These are phyloP conservation scores for Cabera pusaria DNA, from an alignment of 2,888 invertebrate genomes.

Conservation along the genomic window DNA sequence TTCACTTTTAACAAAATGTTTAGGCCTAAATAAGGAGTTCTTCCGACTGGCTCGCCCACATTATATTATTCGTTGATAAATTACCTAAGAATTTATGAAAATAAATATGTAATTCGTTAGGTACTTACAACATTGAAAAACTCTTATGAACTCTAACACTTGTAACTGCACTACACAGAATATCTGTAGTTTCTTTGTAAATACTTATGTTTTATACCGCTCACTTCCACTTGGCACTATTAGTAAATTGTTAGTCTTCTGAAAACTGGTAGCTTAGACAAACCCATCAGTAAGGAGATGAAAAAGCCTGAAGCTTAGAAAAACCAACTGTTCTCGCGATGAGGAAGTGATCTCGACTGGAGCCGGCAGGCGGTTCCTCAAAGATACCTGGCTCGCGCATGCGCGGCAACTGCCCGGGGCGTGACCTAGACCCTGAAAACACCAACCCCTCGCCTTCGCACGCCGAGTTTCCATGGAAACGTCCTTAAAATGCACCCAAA, in stretches of 20 bases:
- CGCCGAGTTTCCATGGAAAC: conserved; percentile 64
- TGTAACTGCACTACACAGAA: no score
- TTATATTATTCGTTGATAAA: no score
- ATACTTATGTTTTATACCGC: no score
- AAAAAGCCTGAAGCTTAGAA: no score
- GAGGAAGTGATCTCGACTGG: conserved; percentile 58
- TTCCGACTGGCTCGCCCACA: conserved; percentile 4
- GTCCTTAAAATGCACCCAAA: conserved; percentile 42
- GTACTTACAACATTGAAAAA: no score
- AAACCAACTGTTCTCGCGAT: conserved; percentile 36
- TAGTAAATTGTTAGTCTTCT: no score
- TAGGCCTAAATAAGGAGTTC: conserved; percentile 9
- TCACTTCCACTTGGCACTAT: no score
- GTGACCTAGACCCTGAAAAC: conserved; percentile 84
- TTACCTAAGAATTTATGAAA: no score
- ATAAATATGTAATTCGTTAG: background rate
- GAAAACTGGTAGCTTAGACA: background rate
- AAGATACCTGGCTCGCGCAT: conserved; percentile 59
- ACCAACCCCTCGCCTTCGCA: conserved; percentile 73
- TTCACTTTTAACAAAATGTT: conserved; percentile 5
- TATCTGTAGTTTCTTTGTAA: no score
- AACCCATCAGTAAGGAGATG: background rate
- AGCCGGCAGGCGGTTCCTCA: conserved; percentile 53
- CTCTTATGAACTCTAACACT: no score
- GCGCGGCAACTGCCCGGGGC: conserved; percentile 65